A percentile compares a stretch with the other conserved stretches of the same genome.
Conservation (phyloP, 2,888 invertebrate genomes). For the Acronicta aceris region DNA sequence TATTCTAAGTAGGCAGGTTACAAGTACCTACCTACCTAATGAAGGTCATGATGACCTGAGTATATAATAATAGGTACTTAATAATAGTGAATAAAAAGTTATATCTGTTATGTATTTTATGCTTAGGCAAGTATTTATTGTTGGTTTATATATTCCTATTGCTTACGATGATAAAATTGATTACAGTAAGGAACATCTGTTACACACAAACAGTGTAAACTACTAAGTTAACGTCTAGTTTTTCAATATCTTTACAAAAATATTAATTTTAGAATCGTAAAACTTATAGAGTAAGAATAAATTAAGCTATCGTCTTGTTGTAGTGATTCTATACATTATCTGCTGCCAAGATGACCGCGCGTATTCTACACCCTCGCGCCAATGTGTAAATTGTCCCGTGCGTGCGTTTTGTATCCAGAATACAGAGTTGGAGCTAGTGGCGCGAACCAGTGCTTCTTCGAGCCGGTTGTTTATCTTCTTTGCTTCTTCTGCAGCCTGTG, state of each 20-base stretch:
- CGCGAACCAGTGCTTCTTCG: constrained; percentile 70
- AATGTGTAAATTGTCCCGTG: constrained; percentile 66
- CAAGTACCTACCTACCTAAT: too few species aligned
- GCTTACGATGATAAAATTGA: neutral
- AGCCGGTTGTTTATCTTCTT: constrained; percentile 70
- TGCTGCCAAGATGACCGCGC: constrained; percentile 73
- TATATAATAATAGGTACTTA: too few species aligned
- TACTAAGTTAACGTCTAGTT: neutral
- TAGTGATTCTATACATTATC: constrained; percentile 75
- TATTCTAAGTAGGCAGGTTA: too few species aligned
- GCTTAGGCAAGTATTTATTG: constrained; percentile 27
- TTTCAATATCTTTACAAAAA: neutral
- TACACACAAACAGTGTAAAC: too few species aligned
- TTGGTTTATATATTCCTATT: neutral
- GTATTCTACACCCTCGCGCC: constrained; percentile 69
- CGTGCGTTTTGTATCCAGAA: constrained; percentile 75
- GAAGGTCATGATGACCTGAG: too few species aligned
- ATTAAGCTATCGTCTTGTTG: constrained; percentile 53
- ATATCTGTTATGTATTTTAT: constrained; percentile 7
- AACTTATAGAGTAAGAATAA: neutral
- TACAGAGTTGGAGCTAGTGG: constrained; percentile 65
- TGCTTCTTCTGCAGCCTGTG: constrained; percentile 73
- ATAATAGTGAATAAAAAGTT: too few species aligned
- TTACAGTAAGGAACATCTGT: neutral
- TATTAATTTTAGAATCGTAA: neutral